Evolutionary conservation across 1,140 invertebrate genomes (phyloP), one percentile per base, ranked within the genome.

Genomic region (honey bee (Apis mellifera)): DNA sequence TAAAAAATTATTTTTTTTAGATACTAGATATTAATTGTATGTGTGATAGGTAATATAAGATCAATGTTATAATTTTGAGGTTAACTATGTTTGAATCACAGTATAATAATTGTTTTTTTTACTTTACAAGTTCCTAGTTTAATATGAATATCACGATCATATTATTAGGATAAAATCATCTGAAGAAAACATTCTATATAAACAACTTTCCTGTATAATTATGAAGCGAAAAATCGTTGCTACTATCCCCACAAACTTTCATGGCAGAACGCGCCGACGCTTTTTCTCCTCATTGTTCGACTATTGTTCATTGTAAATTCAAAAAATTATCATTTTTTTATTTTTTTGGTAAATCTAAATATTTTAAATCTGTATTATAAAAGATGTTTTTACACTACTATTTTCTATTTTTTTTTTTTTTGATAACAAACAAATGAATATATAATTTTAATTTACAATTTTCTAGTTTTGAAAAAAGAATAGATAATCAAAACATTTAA

Each of bases 201-300:
- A 70, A 71, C 11, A 78, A 70, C 57, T 82, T 77, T 78, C 55
- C 21, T 77, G 17, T 62, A n/a, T 57, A 78, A 55, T 71, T 64
- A 48, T 54, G 32, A 32, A 50, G 19, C 32, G 4, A 57, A 82
- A 64, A 78, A 32, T 1, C 26, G n/a, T 32, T 19, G 78, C 7
- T 65, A 2, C 32, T 59, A 68, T 32, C 9, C 59, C 2, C 19
- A 19, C 7, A 59, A 68, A 81, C 23, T 68, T 66, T 76, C 23
- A 54, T 21, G 72, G 68, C 42, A 32, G 54, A n/a, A 59, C 54
- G 54, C 64, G 42, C 55, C 64, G 70, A 74, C 52, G 55, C 73
- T 76, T 76, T 42, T 66, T 17, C n/a, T 26, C 64, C 9, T 1
- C 4, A 59, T 48, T 17, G 26, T 57, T 65, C 26, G 26, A 26